Evolutionary conservation across 2,797 vertebrate species (phyloP), one percentile per base, ranked within the genome.

Genomic region (Phalanger gymnotis): DNA sequence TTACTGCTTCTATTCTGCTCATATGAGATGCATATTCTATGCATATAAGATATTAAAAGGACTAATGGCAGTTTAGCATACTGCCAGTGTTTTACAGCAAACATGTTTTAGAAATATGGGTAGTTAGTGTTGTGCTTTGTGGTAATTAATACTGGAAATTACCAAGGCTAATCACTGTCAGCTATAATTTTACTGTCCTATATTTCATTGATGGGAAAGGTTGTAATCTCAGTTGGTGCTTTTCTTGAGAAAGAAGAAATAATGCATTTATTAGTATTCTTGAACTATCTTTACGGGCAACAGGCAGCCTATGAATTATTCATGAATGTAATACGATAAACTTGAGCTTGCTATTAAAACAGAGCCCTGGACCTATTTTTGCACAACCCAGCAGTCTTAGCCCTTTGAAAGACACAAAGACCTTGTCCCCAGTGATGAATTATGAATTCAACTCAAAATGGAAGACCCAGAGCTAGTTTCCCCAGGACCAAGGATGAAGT

Each of bases 251-350:
- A 95, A 58, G 40, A 40, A 61, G 94, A 93, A 93, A 95, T 91
- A 53, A 13, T 40, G 54, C 87, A 92, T 73, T 92, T 96, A 92
- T 95, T 95, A 96, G 93, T 53, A 94, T 93, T 94, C 58, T 52
- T 90, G 53, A 73, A n/a, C 54, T 28, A 91, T 73, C 66, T 87
- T 96, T 92, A 25, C 25, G 81, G 94, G 54, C 95, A 95, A 91
- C 94, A 94, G 92, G 95, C 87, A 90, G 91, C 12, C 54, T 28
- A 30, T 92, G 91, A 87, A 92, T 96, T 91, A 96, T 92, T 96
- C 93, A 93, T 40, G 54, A 89, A 54, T 57, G 28, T 34, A 52
- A 56, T 25, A 90, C 13, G 91, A 93, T 93, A 14, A 95, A 91
- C 56, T 51, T 16, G 28, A 61, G 87, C 53, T 87, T 55, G 34